Evolutionary conservation across 2,888 invertebrate species (phyloP).

Genomic region (Apomyelois bistriatella): DNA sequence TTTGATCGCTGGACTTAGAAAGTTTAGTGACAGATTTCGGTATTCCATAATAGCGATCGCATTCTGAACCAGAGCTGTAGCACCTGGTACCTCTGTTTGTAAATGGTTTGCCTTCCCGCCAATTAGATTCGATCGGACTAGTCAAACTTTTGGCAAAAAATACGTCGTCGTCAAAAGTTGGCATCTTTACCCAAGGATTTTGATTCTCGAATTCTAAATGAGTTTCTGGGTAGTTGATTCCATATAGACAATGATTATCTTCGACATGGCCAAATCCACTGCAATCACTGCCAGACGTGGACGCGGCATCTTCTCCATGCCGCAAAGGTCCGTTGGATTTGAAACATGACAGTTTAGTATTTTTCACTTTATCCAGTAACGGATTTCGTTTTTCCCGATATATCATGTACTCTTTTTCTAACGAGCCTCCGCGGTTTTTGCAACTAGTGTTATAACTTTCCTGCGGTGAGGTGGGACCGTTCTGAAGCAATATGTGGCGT

Average conservation of each 20-base stretch:
- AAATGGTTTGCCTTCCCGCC: slow-evolving; percentile 64
- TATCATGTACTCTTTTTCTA: slow-evolving; percentile 80
- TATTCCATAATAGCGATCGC: slow-evolving; percentile 68
- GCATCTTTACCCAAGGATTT: slow-evolving; percentile 73
- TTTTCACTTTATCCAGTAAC: slow-evolving; percentile 84
- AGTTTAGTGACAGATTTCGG: slow-evolving; percentile 67
- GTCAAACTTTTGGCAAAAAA: slow-evolving; percentile 60
- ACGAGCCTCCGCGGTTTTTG: slow-evolving; percentile 69
- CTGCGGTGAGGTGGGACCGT: slow-evolving; percentile 61
- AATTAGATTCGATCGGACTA: slow-evolving; percentile 59
- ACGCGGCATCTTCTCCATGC: slow-evolving; percentile 69
- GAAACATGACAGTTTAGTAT: slow-evolving; percentile 85
- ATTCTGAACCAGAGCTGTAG: slow-evolving; percentile 75
- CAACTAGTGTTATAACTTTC: slow-evolving; percentile 73
- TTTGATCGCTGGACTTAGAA: slow-evolving; percentile 77
- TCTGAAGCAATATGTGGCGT: slow-evolving; percentile 69
- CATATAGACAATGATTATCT: slow-evolving; percentile 60
- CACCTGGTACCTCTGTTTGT: slow-evolving; percentile 66
- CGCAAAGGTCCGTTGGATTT: slow-evolving; percentile 77
- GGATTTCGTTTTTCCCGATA: slow-evolving; percentile 84
- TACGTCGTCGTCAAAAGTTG: slow-evolving; percentile 71
- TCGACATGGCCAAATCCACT: slow-evolving; percentile 74
- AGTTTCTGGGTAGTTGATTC: slow-evolving; percentile 53
- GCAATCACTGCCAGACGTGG: slow-evolving; percentile 76
- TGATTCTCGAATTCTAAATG: slow-evolving; percentile 73